These are phyloP conservation scores for Macrophya annulata DNA, from an alignment of 2,888 invertebrate species.

Conservation along the genomic window DNA sequence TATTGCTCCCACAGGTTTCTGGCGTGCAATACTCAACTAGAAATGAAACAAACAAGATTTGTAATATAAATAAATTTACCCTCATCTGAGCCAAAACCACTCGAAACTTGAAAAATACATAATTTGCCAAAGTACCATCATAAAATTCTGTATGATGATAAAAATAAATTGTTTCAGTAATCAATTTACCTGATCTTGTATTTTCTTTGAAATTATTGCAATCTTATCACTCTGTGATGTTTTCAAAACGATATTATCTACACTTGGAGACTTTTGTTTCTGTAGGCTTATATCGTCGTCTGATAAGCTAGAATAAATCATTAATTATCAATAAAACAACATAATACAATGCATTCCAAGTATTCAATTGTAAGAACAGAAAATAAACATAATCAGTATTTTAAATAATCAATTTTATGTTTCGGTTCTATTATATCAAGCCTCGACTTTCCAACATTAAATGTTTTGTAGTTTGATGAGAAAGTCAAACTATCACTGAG, in stretches of 20 bases:
- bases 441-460: not conserved
- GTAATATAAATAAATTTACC: not conserved
- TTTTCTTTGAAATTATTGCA: constrained; percentile 82
- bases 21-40: constrained; percentile 70
- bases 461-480: not conserved
- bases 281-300: constrained; percentile 6
- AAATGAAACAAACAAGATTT: constrained; percentile 54
- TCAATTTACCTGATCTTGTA: constrained; percentile 81
- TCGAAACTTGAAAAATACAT: not conserved
- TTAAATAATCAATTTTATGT: not conserved
- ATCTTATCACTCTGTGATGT: constrained; percentile 82
- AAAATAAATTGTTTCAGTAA: not conserved
- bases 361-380: not conserved
- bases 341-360: not conserved
- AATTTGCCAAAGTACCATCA: not conserved
- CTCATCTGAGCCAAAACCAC: not conserved
- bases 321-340: not conserved
- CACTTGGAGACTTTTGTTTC: constrained; percentile 61
- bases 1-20: constrained; percentile 74
- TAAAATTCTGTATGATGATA: not conserved
- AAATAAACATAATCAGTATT: not conserved
- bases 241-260: constrained; percentile 77
- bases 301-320: constrained; percentile 19
- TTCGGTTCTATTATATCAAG: not conserved
- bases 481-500: too few species aligned